A percentile compares a stretch with the other conserved stretches of the same genome.
Conservation (phyloP, 2,888 invertebrate genomes). For the Baccha elongata region DNA sequence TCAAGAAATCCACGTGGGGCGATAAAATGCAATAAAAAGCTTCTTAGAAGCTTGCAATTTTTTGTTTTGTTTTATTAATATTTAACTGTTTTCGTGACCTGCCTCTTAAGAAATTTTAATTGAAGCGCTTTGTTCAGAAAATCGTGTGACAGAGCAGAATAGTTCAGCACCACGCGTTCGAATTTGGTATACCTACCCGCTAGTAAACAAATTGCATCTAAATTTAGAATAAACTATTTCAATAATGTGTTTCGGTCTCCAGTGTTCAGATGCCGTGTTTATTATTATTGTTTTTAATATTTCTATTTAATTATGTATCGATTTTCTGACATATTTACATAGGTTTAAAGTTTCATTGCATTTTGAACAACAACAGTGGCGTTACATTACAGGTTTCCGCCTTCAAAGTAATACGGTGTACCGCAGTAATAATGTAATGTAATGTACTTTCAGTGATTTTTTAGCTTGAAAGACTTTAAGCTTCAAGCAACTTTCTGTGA, state of each 20-base stretch:
- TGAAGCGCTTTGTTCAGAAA: slow-evolving; percentile 30
- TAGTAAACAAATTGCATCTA: slow-evolving; percentile 57
- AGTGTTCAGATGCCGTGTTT: slow-evolving; percentile 30
- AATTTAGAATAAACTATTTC: slow-evolving; percentile 66
- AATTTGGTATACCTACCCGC: background rate
- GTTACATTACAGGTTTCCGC: background rate
- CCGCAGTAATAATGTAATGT: background rate
- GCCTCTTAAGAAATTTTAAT: slow-evolving; percentile 66
- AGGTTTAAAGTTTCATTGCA: background rate
- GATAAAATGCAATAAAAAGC: slow-evolving; percentile 55
- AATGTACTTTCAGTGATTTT: slow-evolving; percentile 8
- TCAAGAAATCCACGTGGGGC: slow-evolving; percentile 37
- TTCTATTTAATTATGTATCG: slow-evolving; percentile 30
- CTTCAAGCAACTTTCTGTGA: background rate
- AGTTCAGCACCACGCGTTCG: background rate
- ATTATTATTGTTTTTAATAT: slow-evolving; percentile 28
- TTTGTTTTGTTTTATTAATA: slow-evolving; percentile 40
- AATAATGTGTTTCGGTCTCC: slow-evolving; percentile 34
- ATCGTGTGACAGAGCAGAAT: slow-evolving; percentile 4
- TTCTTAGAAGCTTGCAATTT: slow-evolving; percentile 37
- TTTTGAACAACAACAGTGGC: background rate
- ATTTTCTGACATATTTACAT: slow-evolving; percentile 18
- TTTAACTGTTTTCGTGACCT: slow-evolving; percentile 67
- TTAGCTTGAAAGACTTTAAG: background rate
- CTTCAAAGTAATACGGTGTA: slow-evolving; percentile 1